Base-by-base conservation (phyloP, 2,888 invertebrate species). In the Platycheirus rosarum region DNA sequence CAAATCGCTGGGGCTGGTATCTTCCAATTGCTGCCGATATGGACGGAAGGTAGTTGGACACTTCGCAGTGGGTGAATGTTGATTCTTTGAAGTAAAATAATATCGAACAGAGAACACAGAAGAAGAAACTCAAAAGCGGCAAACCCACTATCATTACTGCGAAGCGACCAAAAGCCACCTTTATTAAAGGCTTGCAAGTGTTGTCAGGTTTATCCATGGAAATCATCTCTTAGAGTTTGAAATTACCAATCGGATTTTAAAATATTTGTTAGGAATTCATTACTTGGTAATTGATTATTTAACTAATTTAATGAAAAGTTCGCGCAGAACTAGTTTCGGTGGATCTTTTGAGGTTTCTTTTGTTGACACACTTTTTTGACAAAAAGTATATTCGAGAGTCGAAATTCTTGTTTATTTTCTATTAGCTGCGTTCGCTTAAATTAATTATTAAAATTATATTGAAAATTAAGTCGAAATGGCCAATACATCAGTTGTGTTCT, bases 21-120 rank as follows among this genome's bases (percentile, higher is more conserved):
- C 95, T 95, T 46, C 98, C 98, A 88, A 98, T 97, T 11, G 98
- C 96, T 7, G 98, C 97, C 40, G 98, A 98, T 88, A 98, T 95
- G n/a, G 98, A 98, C 29, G 98, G 98, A 85, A 98, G 92, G 87
- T 96, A 93, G 90, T 97, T 98, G 86, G 93, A 93, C 44, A 97
- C 97, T 92, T 96, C 92, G 88, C 98, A 98, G 89, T 97, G 97
- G 1, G 98, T 98, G 79, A 94, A 93, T 55, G 97, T 98, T 0
- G 97, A 94, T 82, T 93, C 93, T 87, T 96, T 95, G 89, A 97
- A 97, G 91, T 97, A 95, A 89, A 94, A 96, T 37, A 93, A 88
- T 86, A 97, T 91, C 6, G 97, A 97, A 92, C 96, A 94, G 23
- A 94, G 66, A 68, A 97, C 93, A 91, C 97, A 97, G 88, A 94